Base-by-base conservation (phyloP, 2,888 invertebrate species). In the Clunio marinus region DNA sequence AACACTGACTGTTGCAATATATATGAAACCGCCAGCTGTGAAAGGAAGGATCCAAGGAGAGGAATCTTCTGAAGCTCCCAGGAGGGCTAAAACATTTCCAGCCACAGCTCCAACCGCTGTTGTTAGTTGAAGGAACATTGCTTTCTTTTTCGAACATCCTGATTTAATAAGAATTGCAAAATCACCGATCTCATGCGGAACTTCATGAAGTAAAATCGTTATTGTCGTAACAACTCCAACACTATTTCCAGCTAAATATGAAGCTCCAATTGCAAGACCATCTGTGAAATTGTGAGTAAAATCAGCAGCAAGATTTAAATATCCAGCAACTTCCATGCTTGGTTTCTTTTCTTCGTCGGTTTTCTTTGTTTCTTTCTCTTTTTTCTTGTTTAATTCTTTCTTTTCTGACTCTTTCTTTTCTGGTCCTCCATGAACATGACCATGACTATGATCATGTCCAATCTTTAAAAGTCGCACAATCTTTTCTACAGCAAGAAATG, bases 281-380 rank as follows among this genome's bases (percentile, higher is more conserved):
- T 99, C 99, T 10, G 99, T 99, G 76, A 99, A 97, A 80, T 99
- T 99, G 78, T 99, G 99, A 13, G 95, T 88, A 78, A 97, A 97
- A 79, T 99, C 99, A 35, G 99, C 99, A 65, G 93, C 97, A 72
- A 99, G 81, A 80, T 99, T 99, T 71, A 99, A 82, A 77, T 97
- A 99, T 1, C 96, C 80, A 35, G 93, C 86, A 13, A 94, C 89
- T 79, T 90, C 87, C 63, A 93, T 87, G 66, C 86, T 83, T 81
- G 76, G 79, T 73, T 82, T 81, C 57, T 81, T 82, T 68, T 81
- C 82, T 66, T 71, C 72, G 71, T 82, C 81, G 70, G 78, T 79
- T 15, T 78, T 73, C 35, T 74, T 72, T 2, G 71, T 68, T 13
- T 76, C 74, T 69, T 72, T 24, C 71, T 71, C 69, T 71, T 72